Evolutionary conservation across 2,888 invertebrate genomes (phyloP), one percentile per base, ranked within the genome.

Genomic region (Drosophila paramelanica): DNA sequence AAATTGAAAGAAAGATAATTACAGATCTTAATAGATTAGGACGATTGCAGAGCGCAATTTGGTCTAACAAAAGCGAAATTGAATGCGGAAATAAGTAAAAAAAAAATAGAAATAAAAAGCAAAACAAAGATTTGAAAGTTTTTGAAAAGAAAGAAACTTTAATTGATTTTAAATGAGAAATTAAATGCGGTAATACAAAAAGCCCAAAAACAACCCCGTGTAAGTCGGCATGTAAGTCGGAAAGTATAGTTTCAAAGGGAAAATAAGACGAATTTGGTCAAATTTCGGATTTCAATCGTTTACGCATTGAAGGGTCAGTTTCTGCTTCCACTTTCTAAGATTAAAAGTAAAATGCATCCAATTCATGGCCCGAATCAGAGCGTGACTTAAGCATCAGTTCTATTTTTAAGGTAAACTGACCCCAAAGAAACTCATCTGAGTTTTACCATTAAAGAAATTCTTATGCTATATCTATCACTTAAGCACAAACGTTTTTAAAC

Each of bases 111-210:
- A 65, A 39, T 45, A 38, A 50, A 66, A 64, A 38, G 27, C 41
- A 45, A 51, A 20, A 59, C 45, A 42, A 31, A 57, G 49, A 50
- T 43, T 46, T 47, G 53, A 55, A 72, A 60, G 56, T 55, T 46
- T 62, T 31, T 52, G 50, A 36, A 55, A 61, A 61, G 38, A 72
- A 78, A 78, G 73, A 70, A 77, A 79, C 66, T 85, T 77, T 81
- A 84, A 86, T 79, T 85, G 79, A 83, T 83, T 83, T 79, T 46
- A 57, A 78, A 87, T 79, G 77, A 79, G 85, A 76, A 76, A 79
- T 64, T 71, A 58, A 60, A 74, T 77, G 67, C 52, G 46, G 57
- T 67, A 68, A 68, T 61, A 62, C 33, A 27, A 20, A 45, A n/a
- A 23, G 13, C n/a, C 36, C 13, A 59, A 39, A 47, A 47, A 43